Evolutionary conservation across 2,113 vertebrate species (phyloP).

Genomic region (Guaruba guarouba): DNA sequence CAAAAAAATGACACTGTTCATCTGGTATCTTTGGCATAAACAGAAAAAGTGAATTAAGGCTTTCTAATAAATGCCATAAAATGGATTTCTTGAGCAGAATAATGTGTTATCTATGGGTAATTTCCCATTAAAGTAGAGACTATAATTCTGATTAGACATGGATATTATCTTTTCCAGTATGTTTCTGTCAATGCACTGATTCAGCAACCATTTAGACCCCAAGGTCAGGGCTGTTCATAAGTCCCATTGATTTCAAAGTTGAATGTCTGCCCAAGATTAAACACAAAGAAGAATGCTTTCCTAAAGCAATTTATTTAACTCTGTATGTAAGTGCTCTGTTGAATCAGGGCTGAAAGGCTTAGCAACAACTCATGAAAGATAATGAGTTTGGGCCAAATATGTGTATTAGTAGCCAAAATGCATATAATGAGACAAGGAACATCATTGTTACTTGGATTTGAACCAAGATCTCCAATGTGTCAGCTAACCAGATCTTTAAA

Average conservation of each 20-base stretch:
- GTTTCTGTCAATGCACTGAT: slow-evolving; percentile 48
- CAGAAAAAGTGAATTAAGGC: background rate
- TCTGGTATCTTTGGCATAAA: background rate
- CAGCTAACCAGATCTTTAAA: background rate
- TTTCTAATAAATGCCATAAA: slow-evolving; percentile 42
- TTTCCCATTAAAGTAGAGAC: slow-evolving; percentile 32
- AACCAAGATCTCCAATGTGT: background rate
- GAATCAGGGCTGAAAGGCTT: slow-evolving; percentile 13
- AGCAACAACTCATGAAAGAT: background rate
- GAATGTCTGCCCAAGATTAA: slow-evolving; percentile 32
- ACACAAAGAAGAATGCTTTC: slow-evolving; percentile 9
- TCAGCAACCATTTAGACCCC: slow-evolving; percentile 46
- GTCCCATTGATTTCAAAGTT: slow-evolving; percentile 26
- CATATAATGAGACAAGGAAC: background rate
- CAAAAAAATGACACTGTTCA: background rate
- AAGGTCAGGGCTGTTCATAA: slow-evolving; percentile 39
- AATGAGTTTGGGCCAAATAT: background rate
- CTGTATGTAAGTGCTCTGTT: slow-evolving; percentile 21
- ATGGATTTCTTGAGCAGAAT: slow-evolving; percentile 28
- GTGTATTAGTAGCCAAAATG: background rate
- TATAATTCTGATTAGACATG: slow-evolving; percentile 42
- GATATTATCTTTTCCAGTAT: slow-evolving; percentile 38
- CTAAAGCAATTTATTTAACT: slow-evolving; percentile 50
- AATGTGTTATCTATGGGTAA: slow-evolving; percentile 27
- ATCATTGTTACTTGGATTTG: background rate